Evolutionary conservation across 2,888 invertebrate genomes (phyloP).

Genomic region (Caenorhabditis uteleia): DNA sequence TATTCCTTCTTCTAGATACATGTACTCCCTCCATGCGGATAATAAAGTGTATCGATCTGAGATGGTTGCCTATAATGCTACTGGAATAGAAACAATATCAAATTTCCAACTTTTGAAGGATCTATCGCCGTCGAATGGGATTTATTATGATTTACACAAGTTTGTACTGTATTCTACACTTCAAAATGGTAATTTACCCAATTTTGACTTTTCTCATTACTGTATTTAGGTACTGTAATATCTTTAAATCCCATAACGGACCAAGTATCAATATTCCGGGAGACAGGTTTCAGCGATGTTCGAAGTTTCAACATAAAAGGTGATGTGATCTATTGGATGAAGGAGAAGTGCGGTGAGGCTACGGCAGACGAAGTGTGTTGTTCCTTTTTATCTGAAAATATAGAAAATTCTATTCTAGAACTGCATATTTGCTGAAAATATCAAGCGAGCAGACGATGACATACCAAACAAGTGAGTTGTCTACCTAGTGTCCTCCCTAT

Average conservation of each 20-base stretch:
- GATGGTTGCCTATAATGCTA: slow-evolving; percentile 48
- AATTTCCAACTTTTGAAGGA: slow-evolving; percentile 23
- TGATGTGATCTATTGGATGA: slow-evolving; percentile 40
- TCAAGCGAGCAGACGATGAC: slow-evolving; percentile 37
- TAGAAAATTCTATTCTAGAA: slow-evolving; percentile 3
- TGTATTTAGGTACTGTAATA: slow-evolving; percentile 19
- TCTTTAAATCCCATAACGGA: slow-evolving; percentile 31
- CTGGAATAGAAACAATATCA: slow-evolving; percentile 47
- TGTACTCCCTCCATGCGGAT: slow-evolving; percentile 56
- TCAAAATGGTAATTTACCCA: slow-evolving; percentile 48
- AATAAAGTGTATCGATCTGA: slow-evolving; percentile 55
- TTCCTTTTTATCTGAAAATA: background rate
- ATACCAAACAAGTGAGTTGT: slow-evolving; percentile 27
- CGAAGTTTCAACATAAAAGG: slow-evolving; percentile 21
- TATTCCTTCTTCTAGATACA: slow-evolving; percentile 38
- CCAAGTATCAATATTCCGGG: slow-evolving; percentile 25
- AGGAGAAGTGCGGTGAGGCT: slow-evolving; percentile 44
- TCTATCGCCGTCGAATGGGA: slow-evolving; percentile 47
- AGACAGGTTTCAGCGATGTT: slow-evolving; percentile 21
- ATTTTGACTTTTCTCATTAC: background rate
- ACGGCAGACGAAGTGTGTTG: slow-evolving; percentile 48
- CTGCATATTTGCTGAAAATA: slow-evolving; percentile 44
- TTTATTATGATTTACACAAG: slow-evolving; percentile 51
- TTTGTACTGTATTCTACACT: slow-evolving; percentile 49
- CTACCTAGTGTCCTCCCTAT: slow-evolving; percentile 2